Percentiles rank a stretch among this genome's conserved stretches.
These are phyloP conservation scores for Pseudococcus viburni DNA, from an alignment of 2,888 invertebrate genomes.

Conservation along the genomic window DNA sequence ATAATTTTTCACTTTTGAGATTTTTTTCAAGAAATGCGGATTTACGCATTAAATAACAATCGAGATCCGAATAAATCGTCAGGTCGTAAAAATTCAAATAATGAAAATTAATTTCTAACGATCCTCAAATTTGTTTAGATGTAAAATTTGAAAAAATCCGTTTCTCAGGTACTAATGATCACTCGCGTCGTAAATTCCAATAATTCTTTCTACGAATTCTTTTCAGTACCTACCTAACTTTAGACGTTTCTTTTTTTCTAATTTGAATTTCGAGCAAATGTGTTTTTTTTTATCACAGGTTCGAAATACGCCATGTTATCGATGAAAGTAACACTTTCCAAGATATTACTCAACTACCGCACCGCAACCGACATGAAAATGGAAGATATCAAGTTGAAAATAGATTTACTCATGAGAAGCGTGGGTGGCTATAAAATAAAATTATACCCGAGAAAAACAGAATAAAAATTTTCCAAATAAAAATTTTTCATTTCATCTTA, in stretches of 20 bases:
- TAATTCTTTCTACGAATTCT: neutral
- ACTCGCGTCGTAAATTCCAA: too few relatives aligned
- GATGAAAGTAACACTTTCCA: constrained; percentile 68
- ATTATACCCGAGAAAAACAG: constrained; percentile 65
- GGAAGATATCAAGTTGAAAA: constrained; percentile 68
- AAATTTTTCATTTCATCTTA: neutral
- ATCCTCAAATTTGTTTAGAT: neutral
- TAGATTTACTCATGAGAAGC: constrained; percentile 68
- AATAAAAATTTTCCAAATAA: neutral
- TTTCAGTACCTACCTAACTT: neutral
- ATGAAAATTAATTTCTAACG: neutral
- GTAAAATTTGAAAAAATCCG: neutral
- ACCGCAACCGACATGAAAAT: constrained; percentile 68
- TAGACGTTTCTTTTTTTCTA: too few relatives aligned
- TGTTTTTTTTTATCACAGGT: constrained; percentile 67
- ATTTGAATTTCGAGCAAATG: neutral
- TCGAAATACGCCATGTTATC: constrained; percentile 69
- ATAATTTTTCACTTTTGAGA: neutral
- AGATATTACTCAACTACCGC: constrained; percentile 68
- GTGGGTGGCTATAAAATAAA: constrained; percentile 68
- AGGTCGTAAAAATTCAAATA: neutral
- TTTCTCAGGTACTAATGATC: neutral
- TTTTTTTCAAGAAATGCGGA: neutral
- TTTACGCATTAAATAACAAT: neutral
- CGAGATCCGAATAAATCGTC: neutral